Evolutionary conservation across 2,888 invertebrate genomes (phyloP), one percentile per base, ranked within the genome.

Genomic region (Drosophila nr. perissopoda): DNA sequence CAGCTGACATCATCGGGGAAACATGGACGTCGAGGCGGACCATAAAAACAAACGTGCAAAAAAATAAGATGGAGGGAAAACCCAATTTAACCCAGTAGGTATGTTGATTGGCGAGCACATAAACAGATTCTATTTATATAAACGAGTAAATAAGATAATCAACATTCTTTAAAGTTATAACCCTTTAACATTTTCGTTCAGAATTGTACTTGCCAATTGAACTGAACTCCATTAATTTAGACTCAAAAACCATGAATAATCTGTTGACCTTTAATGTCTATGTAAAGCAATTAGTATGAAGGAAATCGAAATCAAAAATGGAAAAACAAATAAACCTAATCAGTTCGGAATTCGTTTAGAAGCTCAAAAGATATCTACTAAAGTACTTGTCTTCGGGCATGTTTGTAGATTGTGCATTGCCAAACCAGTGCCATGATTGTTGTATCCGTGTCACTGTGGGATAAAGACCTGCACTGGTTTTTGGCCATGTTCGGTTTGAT

Each of bases 1-100:
- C 87, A 67, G 89, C 71, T 73, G 80, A 73, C 67, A 71, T 74
- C 73, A 65, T 62, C 64, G 48, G 33, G 31, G 29, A 57, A 21
- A 21, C 16, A 52, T 27, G 62, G 42, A 45, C 38, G 7, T 62
- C 13, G 38, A 48, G 77, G 90, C 57, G 68, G 48, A 53, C 60
- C 61, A 81, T 84, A 57, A 78, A 78, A 81, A 64, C 56, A 34
- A 81, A 81, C 67, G 84, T 59, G 69, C 36, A 45, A 33, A 18
- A 49, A 38, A n/a, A 34, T 16, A 11, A 29, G 56, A 33, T 33
- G 27, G 29, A 40, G 25, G 33, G 48, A 63, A 48, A 69, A 52
- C 36, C 57, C 18, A 51, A 40, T 71, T 59, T 53, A 21, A 36
- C 53, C 52, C 21, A 31, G 31, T 36, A 51, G n/a, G 18, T 61